phyloP scores from a whole-genome alignment of 2,113 vertebrate species.

The Salvelinus namaycush region DNA sequence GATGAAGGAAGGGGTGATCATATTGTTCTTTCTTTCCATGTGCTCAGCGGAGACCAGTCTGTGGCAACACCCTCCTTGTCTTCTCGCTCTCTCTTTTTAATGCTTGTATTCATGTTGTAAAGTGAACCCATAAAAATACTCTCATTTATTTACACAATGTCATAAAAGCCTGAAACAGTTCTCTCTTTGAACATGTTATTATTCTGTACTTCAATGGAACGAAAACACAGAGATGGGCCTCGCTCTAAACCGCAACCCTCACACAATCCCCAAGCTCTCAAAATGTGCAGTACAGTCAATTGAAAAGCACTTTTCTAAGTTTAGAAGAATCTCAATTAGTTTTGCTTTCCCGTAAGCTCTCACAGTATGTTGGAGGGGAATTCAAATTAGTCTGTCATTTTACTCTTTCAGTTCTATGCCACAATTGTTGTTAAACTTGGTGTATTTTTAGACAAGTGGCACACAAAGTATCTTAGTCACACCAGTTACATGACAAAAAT shows the following conservation, averaged over 20 bases:
- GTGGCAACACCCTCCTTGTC: slow-evolving; percentile 15
- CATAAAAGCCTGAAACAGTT: slow-evolving; percentile 32
- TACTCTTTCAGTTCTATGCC: no score
- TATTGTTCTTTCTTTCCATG: slow-evolving; percentile 23
- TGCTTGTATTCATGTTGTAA: slow-evolving; percentile 46
- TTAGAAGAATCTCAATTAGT: neutral
- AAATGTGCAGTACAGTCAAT: neutral
- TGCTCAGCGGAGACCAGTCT: slow-evolving; percentile 20
- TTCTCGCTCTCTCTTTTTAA: slow-evolving; percentile 17
- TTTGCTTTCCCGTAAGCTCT: no score
- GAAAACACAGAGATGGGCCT: neutral
- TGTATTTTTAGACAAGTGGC: no score
- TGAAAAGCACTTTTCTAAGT: neutral
- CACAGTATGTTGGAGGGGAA: no score
- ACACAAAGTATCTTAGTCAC: no score
- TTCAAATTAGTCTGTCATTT: no score
- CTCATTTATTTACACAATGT: slow-evolving; percentile 28
- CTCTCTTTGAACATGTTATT: slow-evolving; percentile 39
- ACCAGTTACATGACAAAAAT: no score
- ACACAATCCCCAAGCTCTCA: neutral
- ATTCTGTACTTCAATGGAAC: neutral
- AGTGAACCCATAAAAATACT: slow-evolving; percentile 37
- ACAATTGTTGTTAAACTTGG: no score
- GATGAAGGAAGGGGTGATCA: neutral
- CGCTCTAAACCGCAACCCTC: neutral